Evolutionary conservation across 2,113 vertebrate species (phyloP).

Genomic region (Sylvilagus bachmani): DNA sequence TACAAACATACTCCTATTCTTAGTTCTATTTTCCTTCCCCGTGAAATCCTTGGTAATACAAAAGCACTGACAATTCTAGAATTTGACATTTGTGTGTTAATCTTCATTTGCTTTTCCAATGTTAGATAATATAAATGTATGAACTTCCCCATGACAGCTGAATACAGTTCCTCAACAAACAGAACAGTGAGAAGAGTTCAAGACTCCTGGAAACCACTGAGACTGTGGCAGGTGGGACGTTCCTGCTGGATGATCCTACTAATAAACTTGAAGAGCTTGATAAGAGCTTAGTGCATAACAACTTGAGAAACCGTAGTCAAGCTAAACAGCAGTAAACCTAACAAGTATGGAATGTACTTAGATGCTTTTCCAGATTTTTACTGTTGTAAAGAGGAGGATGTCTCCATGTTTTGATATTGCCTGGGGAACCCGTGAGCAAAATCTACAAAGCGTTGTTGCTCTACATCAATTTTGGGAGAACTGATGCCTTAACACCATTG

Average conservation of each 20-base stretch:
- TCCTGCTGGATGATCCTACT: neutral
- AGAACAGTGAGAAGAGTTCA: neutral
- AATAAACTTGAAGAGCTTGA: neutral
- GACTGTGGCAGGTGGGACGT: neutral
- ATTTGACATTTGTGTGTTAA: constrained; percentile 15
- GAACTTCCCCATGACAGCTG: neutral
- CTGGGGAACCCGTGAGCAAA: neutral
- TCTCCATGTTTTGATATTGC: neutral
- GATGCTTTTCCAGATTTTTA: constrained; percentile 6
- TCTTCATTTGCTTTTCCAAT: constrained; percentile 44
- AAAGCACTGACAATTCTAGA: neutral
- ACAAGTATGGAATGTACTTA: neutral
- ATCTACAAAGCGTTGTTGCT: neutral
- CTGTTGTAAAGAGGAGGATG: neutral
- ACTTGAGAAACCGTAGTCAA: neutral
- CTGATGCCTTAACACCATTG: neutral
- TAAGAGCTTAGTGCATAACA: neutral
- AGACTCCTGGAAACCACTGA: neutral
- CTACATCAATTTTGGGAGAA: neutral
- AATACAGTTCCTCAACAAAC: neutral
- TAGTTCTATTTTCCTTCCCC: neutral
- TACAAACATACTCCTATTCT: constrained; percentile 23
- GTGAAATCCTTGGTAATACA: neutral
- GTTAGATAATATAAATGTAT: neutral
- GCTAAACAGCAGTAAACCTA: constrained; percentile 5